Percentiles rank a stretch among this genome's conserved stretches.
Evolutionary conservation across 1,140 invertebrate genomes (phyloP).

Genomic region (Agraylea sexmaculata): DNA sequence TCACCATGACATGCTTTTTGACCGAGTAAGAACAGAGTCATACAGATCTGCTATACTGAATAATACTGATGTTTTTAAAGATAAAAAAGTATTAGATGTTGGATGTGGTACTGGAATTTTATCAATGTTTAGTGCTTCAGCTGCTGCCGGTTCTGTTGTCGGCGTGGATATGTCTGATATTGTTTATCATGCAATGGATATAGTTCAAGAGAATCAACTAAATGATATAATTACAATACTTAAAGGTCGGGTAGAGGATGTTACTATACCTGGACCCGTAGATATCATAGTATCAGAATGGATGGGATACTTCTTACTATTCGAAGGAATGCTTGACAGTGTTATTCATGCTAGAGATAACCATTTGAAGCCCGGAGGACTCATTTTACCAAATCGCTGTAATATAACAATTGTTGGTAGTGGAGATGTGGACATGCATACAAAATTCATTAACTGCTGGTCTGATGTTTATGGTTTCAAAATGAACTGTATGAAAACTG

Average conservation of each 20-base stretch:
- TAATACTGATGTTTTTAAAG: slow-evolving; percentile 56
- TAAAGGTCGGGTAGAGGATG: slow-evolving; percentile 81
- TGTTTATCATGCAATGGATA: slow-evolving; percentile 69
- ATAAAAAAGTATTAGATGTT: slow-evolving; percentile 83
- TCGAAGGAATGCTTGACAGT: slow-evolving; percentile 96
- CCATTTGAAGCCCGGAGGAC: slow-evolving; percentile 61
- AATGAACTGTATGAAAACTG: slow-evolving; percentile 87
- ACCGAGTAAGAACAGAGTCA: slow-evolving; percentile 82
- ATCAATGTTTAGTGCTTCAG: slow-evolving; percentile 90
- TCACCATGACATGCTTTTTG: slow-evolving; percentile 91
- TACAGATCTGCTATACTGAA: slow-evolving; percentile 88
- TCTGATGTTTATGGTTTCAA: slow-evolving; percentile 94
- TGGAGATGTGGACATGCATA: slow-evolving; percentile 69
- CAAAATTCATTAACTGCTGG: slow-evolving; percentile 77
- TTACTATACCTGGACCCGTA: slow-evolving; percentile 72
- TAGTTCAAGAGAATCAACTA: slow-evolving; percentile 61
- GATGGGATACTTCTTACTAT: slow-evolving; percentile 99
- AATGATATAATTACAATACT: slow-evolving; percentile 49
- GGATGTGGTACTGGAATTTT: slow-evolving; percentile 91
- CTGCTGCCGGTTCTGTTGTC: slow-evolving; percentile 82
- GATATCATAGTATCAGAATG: slow-evolving; percentile 97
- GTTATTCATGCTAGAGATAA: slow-evolving; percentile 84
- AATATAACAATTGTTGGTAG: slow-evolving; percentile 80
- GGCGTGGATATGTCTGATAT: slow-evolving; percentile 87
- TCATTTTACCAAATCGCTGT: slow-evolving; percentile 81